Evolutionary conservation across 1,140 invertebrate genomes (phyloP).

Genomic region (Drosophila ambigua): DNA sequence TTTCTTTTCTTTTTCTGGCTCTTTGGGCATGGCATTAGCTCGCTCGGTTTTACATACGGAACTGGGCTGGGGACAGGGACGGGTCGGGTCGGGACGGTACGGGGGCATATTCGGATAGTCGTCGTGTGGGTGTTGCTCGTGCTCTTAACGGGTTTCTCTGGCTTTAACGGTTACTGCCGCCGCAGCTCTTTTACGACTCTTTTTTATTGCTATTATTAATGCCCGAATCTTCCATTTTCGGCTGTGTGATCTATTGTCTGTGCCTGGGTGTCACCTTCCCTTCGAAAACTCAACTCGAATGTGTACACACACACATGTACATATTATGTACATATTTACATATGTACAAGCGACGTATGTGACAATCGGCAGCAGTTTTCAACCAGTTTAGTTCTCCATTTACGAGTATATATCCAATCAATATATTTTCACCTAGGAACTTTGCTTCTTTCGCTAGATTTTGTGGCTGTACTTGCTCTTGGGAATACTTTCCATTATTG

Average conservation of each 20-base stretch:
- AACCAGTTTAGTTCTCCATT: too few species aligned
- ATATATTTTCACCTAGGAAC: too few species aligned
- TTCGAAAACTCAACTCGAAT: constrained; percentile 9
- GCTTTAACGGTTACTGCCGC: constrained; percentile 74
- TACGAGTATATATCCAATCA: too few species aligned
- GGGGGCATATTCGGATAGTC: neutral
- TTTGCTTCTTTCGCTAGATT: too few species aligned
- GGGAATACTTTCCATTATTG: too few species aligned
- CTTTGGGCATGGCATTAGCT: constrained; percentile 42
- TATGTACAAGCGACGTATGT: too few species aligned
- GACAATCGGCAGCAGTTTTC: too few species aligned
- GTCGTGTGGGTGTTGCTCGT: constrained; percentile 73
- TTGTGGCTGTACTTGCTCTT: too few species aligned
- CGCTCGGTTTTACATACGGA: constrained; percentile 29
- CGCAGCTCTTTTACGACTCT: constrained; percentile 64
- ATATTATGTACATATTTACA: too few species aligned
- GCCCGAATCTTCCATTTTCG: constrained; percentile 73
- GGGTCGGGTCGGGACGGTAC: too few species aligned
- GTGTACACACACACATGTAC: constrained; percentile 1
- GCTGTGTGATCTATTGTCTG: constrained; percentile 64
- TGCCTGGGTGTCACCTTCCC: constrained; percentile 29
- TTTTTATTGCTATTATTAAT: constrained; percentile 77
- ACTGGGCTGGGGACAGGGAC: too few species aligned
- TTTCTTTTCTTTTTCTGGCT: constrained; percentile 14
- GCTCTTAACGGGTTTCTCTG: constrained; percentile 77